phyloP scores from a whole-genome alignment of 2,113 vertebrate genomes.

The Centropus bengalensis region DNA sequence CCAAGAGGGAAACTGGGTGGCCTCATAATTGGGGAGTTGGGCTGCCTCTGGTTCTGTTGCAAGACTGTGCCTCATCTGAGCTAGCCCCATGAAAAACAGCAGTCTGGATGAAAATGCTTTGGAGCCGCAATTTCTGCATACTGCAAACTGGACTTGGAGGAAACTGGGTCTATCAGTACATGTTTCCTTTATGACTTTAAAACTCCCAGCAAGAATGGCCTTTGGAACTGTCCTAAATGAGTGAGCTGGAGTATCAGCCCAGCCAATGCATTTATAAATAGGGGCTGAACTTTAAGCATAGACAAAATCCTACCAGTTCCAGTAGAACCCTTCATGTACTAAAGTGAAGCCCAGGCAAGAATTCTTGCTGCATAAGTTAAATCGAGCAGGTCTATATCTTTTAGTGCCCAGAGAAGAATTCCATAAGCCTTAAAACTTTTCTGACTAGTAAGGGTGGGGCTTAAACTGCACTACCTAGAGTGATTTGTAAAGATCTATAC shows the following conservation, averaged over 20 bases:
- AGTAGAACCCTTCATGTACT: not conserved
- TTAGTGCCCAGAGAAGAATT: not conserved
- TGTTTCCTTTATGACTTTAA: not conserved
- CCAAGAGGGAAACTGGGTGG: not conserved
- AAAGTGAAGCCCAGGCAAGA: not conserved
- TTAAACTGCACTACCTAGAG: not conserved
- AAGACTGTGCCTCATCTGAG: not conserved
- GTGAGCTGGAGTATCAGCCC: not conserved
- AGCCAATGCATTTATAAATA: not conserved
- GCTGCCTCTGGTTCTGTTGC: not conserved
- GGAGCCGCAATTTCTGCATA: not conserved
- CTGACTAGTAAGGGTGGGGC: not conserved
- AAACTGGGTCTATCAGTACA: not conserved
- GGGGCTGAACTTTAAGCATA: not conserved
- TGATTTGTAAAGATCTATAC: not conserved
- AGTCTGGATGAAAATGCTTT: not conserved
- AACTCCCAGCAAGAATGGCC: not conserved
- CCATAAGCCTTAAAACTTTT: not conserved
- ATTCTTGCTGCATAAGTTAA: not conserved
- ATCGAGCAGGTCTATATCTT: not conserved
- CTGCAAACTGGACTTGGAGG: not conserved
- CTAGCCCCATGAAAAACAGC: not conserved
- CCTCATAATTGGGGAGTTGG: not conserved
- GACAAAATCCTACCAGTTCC: not conserved
- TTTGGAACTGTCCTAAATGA: not conserved